A percentile compares a stretch with the other conserved stretches of the same genome.
Evolutionary conservation across 2,888 invertebrate species (phyloP).

Genomic region (Andrena chrysosceles): DNA sequence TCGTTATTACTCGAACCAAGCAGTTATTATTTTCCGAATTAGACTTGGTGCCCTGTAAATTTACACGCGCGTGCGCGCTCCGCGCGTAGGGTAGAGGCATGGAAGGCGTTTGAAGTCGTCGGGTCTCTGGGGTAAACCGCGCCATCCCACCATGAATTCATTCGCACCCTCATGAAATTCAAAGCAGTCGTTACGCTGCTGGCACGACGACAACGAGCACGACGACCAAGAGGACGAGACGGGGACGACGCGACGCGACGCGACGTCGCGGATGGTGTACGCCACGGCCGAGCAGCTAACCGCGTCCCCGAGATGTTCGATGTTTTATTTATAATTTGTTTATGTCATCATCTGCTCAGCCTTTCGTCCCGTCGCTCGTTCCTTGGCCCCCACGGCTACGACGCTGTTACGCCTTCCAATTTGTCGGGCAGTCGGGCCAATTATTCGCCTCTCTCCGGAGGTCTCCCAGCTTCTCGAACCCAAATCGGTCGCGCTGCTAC

Average conservation of each 20-base stretch:
- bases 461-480: too few relatives aligned
- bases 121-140: slow-evolving; percentile 72
- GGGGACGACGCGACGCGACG: slow-evolving; percentile 35
- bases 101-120: slow-evolving; percentile 68
- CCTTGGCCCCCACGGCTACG: slow-evolving; percentile 3
- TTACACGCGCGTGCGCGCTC: neutral
- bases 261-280: slow-evolving; percentile 44
- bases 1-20: neutral
- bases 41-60: slow-evolving; percentile 45
- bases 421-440: neutral
- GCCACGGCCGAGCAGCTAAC: slow-evolving; percentile 35
- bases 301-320: slow-evolving; percentile 70
- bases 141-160: slow-evolving; percentile 78
- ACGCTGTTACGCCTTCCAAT: neutral
- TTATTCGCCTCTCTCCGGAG: neutral
- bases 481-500: too few relatives aligned
- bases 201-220: slow-evolving; percentile 75
- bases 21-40: slow-evolving; percentile 57
- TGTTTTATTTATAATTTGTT: slow-evolving; percentile 83
- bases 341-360: slow-evolving; percentile 75
- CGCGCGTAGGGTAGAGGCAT: slow-evolving; percentile 9
- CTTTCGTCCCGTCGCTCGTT: slow-evolving; percentile 54
- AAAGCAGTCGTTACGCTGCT: slow-evolving; percentile 82
- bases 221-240: slow-evolving; percentile 47
- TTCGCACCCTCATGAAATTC: slow-evolving; percentile 83